Conservation (phyloP, 2,113 vertebrate species). For the Phyllostomus discolor region DNA sequence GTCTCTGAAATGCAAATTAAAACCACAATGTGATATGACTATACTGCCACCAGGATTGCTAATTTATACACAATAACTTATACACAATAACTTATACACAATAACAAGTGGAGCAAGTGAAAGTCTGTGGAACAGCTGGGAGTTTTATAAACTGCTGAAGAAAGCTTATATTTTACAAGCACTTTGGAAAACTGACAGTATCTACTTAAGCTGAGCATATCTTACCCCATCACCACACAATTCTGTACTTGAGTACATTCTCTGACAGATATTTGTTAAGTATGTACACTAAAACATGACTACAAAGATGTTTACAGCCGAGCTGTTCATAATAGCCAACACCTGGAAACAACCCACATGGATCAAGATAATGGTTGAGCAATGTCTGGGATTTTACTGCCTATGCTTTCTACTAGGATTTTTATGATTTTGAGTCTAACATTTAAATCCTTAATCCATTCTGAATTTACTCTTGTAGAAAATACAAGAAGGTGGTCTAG, state of each 20-base stretch:
- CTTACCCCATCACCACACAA: background rate
- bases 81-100: background rate
- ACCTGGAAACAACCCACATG: background rate
- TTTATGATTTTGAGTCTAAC: too few relatives aligned
- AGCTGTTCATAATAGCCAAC: background rate
- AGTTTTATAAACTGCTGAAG: background rate
- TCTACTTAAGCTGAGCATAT: background rate
- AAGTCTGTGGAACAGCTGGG: background rate
- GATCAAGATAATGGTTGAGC: background rate
- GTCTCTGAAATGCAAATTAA: constrained; percentile 14
- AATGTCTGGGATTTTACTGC: too few relatives aligned
- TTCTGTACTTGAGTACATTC: background rate
- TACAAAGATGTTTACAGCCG: background rate
- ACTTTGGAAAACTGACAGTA: background rate
- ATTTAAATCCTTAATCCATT: too few relatives aligned
- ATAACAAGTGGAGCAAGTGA: background rate
- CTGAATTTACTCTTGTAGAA: too few relatives aligned
- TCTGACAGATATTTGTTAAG: background rate
- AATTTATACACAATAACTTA: background rate
- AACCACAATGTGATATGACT: background rate
- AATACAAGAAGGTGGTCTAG: too few relatives aligned
- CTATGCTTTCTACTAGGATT: too few relatives aligned
- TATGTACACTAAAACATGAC: background rate
- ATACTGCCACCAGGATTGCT: background rate
- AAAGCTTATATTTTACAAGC: background rate